Conservation (phyloP, 2,797 vertebrate genomes). For the Coccyzus lansbergi region DNA sequence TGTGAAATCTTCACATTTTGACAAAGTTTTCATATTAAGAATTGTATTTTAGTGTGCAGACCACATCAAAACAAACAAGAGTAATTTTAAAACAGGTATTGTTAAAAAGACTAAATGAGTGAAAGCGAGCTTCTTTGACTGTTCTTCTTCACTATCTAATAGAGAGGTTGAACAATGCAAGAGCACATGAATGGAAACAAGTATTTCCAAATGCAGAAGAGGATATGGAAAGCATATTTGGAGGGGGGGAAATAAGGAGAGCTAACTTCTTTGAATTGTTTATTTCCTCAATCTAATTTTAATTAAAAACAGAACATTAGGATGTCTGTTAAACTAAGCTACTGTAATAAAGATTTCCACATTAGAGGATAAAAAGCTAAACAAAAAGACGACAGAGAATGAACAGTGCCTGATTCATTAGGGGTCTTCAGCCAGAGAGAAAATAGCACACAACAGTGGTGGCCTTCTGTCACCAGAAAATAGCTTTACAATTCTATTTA, state of each 20-base stretch:
- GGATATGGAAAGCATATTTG: background rate
- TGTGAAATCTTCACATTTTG: background rate
- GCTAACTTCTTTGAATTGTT: constrained; percentile 48
- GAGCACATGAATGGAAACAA: background rate
- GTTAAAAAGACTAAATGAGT: background rate
- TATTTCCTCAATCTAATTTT: constrained; percentile 56
- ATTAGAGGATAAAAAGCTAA: constrained; percentile 25
- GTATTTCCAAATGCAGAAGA: background rate
- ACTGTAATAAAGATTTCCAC: constrained; percentile 51
- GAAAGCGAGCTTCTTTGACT: background rate
- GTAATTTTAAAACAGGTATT: background rate
- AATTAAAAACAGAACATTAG: constrained; percentile 58
- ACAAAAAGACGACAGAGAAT: constrained; percentile 25
- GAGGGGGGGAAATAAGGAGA: background rate
- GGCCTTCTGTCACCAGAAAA: constrained; percentile 11
- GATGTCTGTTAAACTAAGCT: constrained; percentile 25
- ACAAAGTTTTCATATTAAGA: background rate
- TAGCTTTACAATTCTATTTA: constrained; percentile 38
- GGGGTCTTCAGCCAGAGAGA: constrained; percentile 24
- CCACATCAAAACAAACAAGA: background rate
- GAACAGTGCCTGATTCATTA: background rate
- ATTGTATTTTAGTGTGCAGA: background rate
- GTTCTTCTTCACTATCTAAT: background rate
- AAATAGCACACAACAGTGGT: background rate
- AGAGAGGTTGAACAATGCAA: background rate